These are phyloP conservation scores for Thomomys bottae DNA, from an alignment of 2,113 vertebrate genomes.

Conservation along the genomic window DNA sequence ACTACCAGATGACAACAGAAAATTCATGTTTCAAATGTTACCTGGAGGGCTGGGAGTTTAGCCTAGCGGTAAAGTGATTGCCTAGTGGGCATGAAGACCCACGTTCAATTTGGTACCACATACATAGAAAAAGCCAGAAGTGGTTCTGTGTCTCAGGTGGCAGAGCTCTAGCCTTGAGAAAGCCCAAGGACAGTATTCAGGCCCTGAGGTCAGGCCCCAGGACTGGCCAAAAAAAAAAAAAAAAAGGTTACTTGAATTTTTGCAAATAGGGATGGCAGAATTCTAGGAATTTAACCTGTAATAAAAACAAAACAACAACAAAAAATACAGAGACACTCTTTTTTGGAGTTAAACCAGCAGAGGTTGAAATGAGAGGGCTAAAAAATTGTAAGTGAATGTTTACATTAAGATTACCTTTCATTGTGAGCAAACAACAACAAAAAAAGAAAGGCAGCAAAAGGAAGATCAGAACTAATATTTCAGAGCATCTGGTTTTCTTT, in stretches of 20 bases:
- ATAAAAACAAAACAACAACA: background rate
- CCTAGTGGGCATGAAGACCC: too few species aligned
- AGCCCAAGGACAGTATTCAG: too few species aligned
- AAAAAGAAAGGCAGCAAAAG: constrained; percentile 36
- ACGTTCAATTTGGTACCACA: too few species aligned
- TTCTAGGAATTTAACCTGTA: constrained; percentile 28
- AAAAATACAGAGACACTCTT: background rate
- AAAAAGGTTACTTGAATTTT: constrained; percentile 26
- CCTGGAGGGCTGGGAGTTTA: too few species aligned
- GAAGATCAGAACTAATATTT: background rate
- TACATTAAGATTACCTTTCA: constrained; percentile 41
- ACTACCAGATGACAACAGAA: background rate
- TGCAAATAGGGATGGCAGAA: background rate
- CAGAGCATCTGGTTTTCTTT: background rate
- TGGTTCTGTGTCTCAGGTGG: too few species aligned
- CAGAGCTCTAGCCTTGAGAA: too few species aligned
- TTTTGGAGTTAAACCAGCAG: background rate
- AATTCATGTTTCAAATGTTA: constrained; percentile 37
- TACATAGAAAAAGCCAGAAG: too few species aligned
- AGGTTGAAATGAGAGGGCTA: background rate
- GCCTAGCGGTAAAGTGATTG: too few species aligned
- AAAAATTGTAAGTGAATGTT: constrained; percentile 13
- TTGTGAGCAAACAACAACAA: too few species aligned
- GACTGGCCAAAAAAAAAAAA: too few species aligned
- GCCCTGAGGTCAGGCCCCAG: too few species aligned